Conservation (phyloP, 30 jellyfish, hydroid and myxozoan species). For the Turritopsis rubra region DNA sequence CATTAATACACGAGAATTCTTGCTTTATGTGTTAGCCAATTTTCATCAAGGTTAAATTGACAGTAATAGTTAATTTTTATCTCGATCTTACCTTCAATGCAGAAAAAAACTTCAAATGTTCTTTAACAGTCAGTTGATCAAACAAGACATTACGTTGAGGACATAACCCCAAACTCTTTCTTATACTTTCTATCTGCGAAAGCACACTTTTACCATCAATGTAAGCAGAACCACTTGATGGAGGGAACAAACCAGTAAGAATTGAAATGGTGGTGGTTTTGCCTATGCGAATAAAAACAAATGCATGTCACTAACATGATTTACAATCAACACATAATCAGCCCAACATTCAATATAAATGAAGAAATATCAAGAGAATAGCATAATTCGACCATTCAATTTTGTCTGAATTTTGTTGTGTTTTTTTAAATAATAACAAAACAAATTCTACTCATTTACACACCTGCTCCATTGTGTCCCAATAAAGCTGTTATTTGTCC, state of each 20-base stretch:
- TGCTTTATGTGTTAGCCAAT: too few species aligned
- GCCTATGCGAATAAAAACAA: slow-evolving; percentile 35
- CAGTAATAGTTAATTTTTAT: background rate
- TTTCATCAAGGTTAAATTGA: too few species aligned
- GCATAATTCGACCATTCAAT: too few species aligned
- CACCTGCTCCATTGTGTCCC: slow-evolving; percentile 99
- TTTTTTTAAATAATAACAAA: too few species aligned
- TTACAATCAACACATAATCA: too few species aligned
- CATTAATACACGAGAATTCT: too few species aligned
- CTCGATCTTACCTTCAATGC: slow-evolving; percentile 59
- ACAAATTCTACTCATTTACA: too few species aligned
- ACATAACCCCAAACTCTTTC: slow-evolving; percentile 93
- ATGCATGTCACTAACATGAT: background rate
- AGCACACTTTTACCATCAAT: slow-evolving; percentile 56
- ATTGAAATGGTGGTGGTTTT: slow-evolving; percentile 97
- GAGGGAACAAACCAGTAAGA: slow-evolving; percentile 89
- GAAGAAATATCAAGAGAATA: too few species aligned
- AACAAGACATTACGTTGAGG: slow-evolving; percentile 95
- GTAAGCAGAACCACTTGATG: slow-evolving; percentile 71
- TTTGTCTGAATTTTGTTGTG: too few species aligned
- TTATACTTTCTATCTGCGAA: slow-evolving; percentile 68
- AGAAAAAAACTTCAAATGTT: slow-evolving; percentile 77
- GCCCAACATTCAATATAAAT: too few species aligned
- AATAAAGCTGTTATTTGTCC: slow-evolving; percentile 93
- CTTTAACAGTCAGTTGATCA: slow-evolving; percentile 89